Evolutionary conservation across 2,888 invertebrate genomes (phyloP).

Genomic region (Shargacucullia verbasci): DNA sequence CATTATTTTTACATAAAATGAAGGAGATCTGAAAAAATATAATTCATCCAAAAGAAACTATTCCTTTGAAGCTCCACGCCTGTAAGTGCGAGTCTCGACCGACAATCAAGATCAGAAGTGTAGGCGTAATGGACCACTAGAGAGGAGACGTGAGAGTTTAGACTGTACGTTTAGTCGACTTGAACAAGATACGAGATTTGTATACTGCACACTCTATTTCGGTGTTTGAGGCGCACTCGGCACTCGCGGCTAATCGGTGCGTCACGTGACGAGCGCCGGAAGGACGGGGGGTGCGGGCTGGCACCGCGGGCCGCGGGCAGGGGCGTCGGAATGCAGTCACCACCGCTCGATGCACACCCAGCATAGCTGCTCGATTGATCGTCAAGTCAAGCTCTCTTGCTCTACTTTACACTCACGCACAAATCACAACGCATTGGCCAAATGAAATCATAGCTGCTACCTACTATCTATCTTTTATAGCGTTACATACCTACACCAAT

Average conservation of each 20-base stretch:
- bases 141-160: constrained; percentile 75
- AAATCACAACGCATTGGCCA: constrained; percentile 16
- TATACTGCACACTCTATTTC: constrained; percentile 86
- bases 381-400: constrained; percentile 63
- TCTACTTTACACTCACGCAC: constrained; percentile 55
- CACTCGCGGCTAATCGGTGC: constrained; percentile 87
- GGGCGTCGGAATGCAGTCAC: constrained; percentile 86
- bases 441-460: constrained; percentile 38
- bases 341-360: constrained; percentile 80
- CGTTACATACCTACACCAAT: not conserved
- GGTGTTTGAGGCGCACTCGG: constrained; percentile 86
- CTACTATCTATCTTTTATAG: not conserved
- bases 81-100: not conserved
- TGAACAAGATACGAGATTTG: constrained; percentile 58
- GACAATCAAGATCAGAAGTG: constrained; percentile 1
- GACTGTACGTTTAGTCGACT: constrained; percentile 65
- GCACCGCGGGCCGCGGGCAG: constrained; percentile 65
- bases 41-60: not conserved
- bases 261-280: constrained; percentile 88
- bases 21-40: too few species aligned
- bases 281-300: constrained; percentile 83
- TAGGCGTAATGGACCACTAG: constrained; percentile 28
- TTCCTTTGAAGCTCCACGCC: too few species aligned
- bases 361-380: constrained; percentile 80
- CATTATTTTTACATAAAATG: too few species aligned